Conservation (phyloP, 2,113 vertebrate genomes). For the Neolamprologus hecqui region DNA sequence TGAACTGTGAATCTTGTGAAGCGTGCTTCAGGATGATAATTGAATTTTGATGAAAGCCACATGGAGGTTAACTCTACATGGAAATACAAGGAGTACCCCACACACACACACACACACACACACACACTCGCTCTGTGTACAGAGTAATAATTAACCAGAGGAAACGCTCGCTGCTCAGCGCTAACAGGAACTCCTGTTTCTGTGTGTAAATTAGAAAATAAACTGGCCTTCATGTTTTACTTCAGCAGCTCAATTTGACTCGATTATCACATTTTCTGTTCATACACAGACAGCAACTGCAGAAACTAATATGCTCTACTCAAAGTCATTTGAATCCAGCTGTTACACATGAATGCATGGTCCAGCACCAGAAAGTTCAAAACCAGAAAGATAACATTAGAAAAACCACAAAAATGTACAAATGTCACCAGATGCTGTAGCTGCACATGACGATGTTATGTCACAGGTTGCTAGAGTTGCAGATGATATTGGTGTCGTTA, state of each 20-base stretch:
- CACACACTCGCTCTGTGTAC: accelerated
- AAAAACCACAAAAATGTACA: not conserved
- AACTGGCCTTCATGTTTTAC: not conserved
- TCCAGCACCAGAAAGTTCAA: not conserved
- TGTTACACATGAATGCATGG: not conserved
- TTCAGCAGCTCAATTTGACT: not conserved
- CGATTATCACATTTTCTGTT: not conserved
- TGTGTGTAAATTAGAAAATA: not conserved
- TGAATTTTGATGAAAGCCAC: constrained; percentile 39
- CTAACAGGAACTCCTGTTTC: not conserved
- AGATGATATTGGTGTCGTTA: not conserved
- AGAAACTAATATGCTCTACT: not conserved
- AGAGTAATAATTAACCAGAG: not conserved
- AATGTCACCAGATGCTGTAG: not conserved
- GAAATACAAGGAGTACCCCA: not conserved
- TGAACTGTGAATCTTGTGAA: not conserved
- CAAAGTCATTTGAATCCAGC: not conserved
- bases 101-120: not conserved
- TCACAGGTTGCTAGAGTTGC: not conserved
- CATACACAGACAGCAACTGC: not conserved
- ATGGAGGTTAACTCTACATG: not conserved
- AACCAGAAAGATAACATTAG: not conserved
- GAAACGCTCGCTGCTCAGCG: not conserved
- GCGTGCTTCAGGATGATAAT: constrained; percentile 24
- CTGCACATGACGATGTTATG: not conserved